Evolutionary conservation across 1,140 invertebrate genomes (phyloP).

Genomic region (Drosophila paulistorum): DNA sequence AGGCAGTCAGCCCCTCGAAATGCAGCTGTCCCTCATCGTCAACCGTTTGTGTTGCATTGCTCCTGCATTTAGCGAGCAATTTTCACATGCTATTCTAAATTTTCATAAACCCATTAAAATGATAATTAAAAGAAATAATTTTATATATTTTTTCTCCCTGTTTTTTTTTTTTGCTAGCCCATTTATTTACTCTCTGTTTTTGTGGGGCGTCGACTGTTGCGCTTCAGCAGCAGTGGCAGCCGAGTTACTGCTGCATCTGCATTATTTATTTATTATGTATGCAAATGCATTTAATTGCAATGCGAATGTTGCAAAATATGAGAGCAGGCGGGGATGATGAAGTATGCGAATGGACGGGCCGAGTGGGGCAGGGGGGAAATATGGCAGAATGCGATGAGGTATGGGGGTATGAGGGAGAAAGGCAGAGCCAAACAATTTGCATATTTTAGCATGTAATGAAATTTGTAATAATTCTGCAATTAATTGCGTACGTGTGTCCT

Average conservation of each 20-base stretch:
- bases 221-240: constrained; percentile 18
- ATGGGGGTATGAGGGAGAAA: constrained; percentile 1
- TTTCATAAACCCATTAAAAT: constrained; percentile 81
- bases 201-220: constrained; percentile 21
- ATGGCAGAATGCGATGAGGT: background rate
- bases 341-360: no score
- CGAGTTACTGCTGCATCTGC: constrained; percentile 62
- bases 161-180: constrained; percentile 36
- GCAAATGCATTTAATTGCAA: constrained; percentile 81
- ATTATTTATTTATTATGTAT: constrained; percentile 81
- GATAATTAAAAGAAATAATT: constrained; percentile 74
- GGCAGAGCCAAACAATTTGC: constrained; percentile 72
- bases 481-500: constrained; percentile 81
- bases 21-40: constrained; percentile 55
- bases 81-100: constrained; percentile 74
- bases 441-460: constrained; percentile 82
- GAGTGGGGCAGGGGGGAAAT: no score
- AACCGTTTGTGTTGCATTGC: background rate
- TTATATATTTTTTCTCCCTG: constrained; percentile 36
- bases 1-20: constrained; percentile 21
- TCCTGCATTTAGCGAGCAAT: constrained; percentile 61
- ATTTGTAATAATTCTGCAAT: constrained; percentile 81
- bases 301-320: constrained; percentile 11
- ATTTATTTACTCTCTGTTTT: constrained; percentile 11
- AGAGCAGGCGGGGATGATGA: constrained; percentile 4